Conservation (phyloP, 1,140 invertebrate species). For the Euborellia annulipes region DNA sequence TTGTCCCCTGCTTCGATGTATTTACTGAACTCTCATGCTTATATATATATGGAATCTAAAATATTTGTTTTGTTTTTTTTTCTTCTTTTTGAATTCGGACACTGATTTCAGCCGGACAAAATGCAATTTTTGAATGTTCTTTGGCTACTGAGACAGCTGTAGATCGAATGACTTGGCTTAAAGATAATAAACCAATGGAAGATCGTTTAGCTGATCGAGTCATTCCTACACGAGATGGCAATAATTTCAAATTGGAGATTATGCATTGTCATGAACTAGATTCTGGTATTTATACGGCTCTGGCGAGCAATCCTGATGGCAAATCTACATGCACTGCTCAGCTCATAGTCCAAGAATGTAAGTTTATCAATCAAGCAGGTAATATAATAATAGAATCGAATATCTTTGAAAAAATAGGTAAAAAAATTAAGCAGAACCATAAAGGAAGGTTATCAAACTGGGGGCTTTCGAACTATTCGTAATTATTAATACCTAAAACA, state of each 20-base stretch:
- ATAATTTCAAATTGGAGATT: conserved; percentile 53
- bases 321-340: conserved; percentile 64
- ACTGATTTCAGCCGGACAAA: conserved; percentile 61
- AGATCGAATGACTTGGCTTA: conserved; percentile 64
- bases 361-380: no score
- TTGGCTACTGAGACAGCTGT: conserved; percentile 37
- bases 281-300: conserved; percentile 78
- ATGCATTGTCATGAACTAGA: conserved; percentile 67
- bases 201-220: conserved; percentile 61
- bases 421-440: no score
- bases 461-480: no score
- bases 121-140: conserved; percentile 66
- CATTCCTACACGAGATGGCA: conserved; percentile 36
- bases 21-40: background rate
- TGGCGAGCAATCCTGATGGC: conserved; percentile 67
- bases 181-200: conserved; percentile 70
- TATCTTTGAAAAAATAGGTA: no score
- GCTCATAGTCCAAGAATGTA: conserved; percentile 67
- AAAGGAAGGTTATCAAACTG: no score
- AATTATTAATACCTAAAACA: no score
- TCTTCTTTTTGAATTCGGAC: no score
- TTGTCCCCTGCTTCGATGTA: background rate
- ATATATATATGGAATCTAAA: background rate
- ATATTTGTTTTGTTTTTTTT: conserved; percentile 5
- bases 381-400: no score